Conservation (phyloP, 2,797 vertebrate species). For the Loriculus beryllinus region DNA sequence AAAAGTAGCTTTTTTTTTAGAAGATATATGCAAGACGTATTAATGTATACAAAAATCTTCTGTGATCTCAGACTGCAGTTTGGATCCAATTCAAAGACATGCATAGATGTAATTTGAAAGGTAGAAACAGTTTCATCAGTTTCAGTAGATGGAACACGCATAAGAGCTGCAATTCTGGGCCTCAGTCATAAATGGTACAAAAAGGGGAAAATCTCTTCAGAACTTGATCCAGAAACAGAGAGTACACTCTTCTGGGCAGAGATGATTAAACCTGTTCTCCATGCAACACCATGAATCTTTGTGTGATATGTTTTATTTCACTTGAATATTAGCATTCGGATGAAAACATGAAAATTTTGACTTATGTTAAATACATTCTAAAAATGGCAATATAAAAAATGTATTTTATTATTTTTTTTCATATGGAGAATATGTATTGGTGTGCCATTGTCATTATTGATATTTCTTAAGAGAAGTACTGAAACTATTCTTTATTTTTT, state of each 20-base stretch:
- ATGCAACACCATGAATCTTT: neutral
- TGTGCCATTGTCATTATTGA: neutral
- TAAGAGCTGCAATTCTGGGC: neutral
- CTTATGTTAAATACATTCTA: neutral
- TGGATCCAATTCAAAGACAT: neutral
- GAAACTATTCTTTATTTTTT: conserved; percentile 18
- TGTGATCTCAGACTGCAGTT: neutral
- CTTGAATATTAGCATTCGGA: neutral
- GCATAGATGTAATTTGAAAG: neutral
- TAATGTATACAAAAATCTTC: neutral
- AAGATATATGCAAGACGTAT: neutral
- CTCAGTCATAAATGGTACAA: neutral
- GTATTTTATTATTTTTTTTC: neutral
- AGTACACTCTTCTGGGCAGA: neutral
- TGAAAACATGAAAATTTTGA: neutral
- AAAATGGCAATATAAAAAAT: neutral
- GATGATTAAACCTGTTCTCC: neutral
- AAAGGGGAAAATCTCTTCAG: neutral
- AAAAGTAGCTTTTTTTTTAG: neutral
- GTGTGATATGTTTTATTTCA: neutral
- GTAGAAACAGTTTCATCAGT: neutral
- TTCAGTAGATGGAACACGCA: neutral
- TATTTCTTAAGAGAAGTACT: conserved; percentile 9
- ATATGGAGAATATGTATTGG: neutral
- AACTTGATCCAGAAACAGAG: neutral